Evolutionary conservation across 2,113 vertebrate species (phyloP), one percentile per base, ranked within the genome.

Genomic region (Piprites chloris): DNA sequence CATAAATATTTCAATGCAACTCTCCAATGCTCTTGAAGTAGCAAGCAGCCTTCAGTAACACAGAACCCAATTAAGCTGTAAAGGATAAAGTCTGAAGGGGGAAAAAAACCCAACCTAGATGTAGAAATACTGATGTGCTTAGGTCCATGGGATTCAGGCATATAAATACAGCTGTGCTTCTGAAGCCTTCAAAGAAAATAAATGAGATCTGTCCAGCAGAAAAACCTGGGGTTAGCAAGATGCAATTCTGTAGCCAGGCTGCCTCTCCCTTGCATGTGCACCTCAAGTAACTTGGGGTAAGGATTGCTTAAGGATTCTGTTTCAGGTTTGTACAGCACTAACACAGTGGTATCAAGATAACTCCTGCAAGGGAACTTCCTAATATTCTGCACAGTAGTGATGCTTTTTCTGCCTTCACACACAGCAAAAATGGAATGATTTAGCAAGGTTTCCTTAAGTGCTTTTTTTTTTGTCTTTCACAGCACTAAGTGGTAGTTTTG

Each of bases 1-100:
- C 91, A 97, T 97, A 89, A 98, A 97, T 98, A 96, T 97, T 98
- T 98, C 92, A 97, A n/a, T 74, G 84, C 77, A 90, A 93, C 58
- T 95, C 88, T 76, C 89, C 81, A 94, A 27, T 16, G 92, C 81
- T 88, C 79, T 96, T 53, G 79, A 86, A 96, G 85, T 76, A 95
- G 77, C 84, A 92, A 80, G 69, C 72, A 91, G 94, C 61, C 89
- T 94, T 91, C 78, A 75, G 65, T 77, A 84, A 67, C 16, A 74
- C 15, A 86, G 68, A 90, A 77, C 39, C 85, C 75, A 97, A 96
- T 97, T 94, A 96, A 92, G 77, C 72, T 83, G 76, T 91, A 96
- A 74, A 17, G 50, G 80, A 49, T 93, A 90, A 97, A 96, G 75
- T 71, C 59, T 65, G 19, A 63, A 30, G 19, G 37, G 16, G 11